phyloP scores from a whole-genome alignment of 2,113 vertebrate species.

The Podiceps cristatus region DNA sequence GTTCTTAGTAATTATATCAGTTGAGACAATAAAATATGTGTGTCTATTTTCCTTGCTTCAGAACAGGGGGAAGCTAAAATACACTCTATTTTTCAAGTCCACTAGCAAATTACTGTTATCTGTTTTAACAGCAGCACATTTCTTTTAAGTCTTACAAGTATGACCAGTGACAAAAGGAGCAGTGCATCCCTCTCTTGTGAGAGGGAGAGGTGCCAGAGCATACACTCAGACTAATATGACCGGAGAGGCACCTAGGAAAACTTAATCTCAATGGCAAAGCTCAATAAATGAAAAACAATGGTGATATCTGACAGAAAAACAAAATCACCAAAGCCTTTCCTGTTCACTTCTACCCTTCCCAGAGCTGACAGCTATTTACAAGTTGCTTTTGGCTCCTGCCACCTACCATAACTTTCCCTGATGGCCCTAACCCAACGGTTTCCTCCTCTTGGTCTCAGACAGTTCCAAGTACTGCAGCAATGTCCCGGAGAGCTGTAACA shows the following conservation, averaged over 20 bases:
- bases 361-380: not conserved
- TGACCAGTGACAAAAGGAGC: not conserved
- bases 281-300: not conserved
- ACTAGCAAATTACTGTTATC: not conserved
- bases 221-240: not conserved
- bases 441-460: not conserved
- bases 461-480: not conserved
- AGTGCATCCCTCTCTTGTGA: not conserved
- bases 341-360: not conserved
- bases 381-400: not conserved
- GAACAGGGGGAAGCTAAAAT: not conserved
- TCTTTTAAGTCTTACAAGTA: not conserved
- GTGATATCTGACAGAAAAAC: not conserved
- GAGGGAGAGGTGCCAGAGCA: not conserved
- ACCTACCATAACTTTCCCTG: not conserved
- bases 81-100: not conserved
- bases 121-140: not conserved
- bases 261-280: not conserved
- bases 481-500: not conserved
- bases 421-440: not conserved
- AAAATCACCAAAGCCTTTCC: not conserved
- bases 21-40: not conserved
- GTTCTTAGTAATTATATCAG: not conserved
- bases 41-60: not conserved
- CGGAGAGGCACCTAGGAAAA: not conserved